These are phyloP conservation scores for Chloebia gouldiae DNA, from an alignment of 2,113 vertebrate genomes.

Conservation along the genomic window DNA sequence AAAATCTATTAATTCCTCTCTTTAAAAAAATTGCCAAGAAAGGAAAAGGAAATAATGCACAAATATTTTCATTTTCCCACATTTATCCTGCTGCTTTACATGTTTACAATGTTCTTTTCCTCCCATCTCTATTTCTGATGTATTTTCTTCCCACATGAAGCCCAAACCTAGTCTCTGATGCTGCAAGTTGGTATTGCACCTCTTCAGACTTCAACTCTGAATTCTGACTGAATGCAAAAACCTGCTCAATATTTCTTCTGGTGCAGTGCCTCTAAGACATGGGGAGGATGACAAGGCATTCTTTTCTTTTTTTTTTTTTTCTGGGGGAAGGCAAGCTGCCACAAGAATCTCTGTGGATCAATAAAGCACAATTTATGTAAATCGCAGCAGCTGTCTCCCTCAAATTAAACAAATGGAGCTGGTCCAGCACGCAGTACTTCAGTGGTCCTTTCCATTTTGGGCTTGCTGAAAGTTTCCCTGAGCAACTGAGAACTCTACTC, in stretches of 20 bases:
- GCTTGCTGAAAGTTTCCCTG: not conserved
- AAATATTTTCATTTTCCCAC: not conserved
- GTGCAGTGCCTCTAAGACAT: not conserved
- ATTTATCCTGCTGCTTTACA: not conserved
- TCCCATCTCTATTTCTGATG: not conserved
- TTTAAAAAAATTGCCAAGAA: not conserved
- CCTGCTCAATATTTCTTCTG: not conserved
- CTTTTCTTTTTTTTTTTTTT: not conserved
- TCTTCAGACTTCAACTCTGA: not conserved
- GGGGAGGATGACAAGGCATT: constrained; percentile 15
- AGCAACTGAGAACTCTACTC: not conserved
- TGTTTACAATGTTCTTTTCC: not conserved
- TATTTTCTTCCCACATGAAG: not conserved
- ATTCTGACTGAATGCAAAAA: not conserved
- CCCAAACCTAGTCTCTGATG: not conserved
- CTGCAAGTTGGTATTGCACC: no score
- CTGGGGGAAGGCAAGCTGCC: constrained; percentile 42
- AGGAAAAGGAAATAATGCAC: not conserved
- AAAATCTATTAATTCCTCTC: not conserved
- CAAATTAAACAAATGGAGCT: constrained; percentile 53
- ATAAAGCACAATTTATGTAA: constrained; percentile 58
- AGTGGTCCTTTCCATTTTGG: constrained; percentile 23
- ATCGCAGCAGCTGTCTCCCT: constrained; percentile 42
- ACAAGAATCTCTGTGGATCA: constrained; percentile 46
- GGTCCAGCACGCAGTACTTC: not conserved